Base-by-base conservation (phyloP, 2,888 invertebrate genomes). In the Chamaedrilus cognettii region DNA sequence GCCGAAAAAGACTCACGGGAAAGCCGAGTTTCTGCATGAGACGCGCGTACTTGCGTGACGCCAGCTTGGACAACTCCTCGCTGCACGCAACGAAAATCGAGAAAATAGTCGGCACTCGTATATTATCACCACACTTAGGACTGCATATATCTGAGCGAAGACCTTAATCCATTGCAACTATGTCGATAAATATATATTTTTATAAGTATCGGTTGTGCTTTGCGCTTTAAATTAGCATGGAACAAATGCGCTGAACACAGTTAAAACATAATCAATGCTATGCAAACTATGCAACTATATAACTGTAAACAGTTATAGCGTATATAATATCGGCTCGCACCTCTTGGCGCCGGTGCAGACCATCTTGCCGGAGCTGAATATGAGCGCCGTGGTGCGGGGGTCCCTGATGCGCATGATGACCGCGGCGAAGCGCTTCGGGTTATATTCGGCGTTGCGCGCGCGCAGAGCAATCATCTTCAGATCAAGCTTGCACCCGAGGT, bases 401-500 rank as follows among this genome's bases (percentile, higher is more conserved):
- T 92, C 97, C 80, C 97, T 88, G 75, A 90, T 90, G 77, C 90
- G 85, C 98, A 99, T 99, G 65, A 99, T 98, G 2, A 99, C 97
- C 50, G 98, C 98, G 61, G 97, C 96, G 87, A 99, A 99, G 79
- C 98, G 91, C 85, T 98, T 98, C 7, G 98, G 98, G 84, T 99
- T 99, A 82, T 98, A 99, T 85, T 99, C 98, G 1, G 98, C 98
- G 86, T 99, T 99, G 82, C 98, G 90, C 0, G 98, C 97, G 83
- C 96, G 96, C 2, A 98, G 86, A 0, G 98, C 97, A 77, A 99
- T 99, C 85, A 93, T 94, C 81, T 98, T 97, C 70, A 99, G 86
- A 81, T 99, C 97, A 74, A 98, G 85, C 85, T 94, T 94, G 83
- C 96, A 96, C 77, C 91, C 82, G 63, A 99, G 86, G 84, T 96